Evolutionary conservation across 2,797 vertebrate species (phyloP).

Genomic region (Sphaeramia orbicularis): DNA sequence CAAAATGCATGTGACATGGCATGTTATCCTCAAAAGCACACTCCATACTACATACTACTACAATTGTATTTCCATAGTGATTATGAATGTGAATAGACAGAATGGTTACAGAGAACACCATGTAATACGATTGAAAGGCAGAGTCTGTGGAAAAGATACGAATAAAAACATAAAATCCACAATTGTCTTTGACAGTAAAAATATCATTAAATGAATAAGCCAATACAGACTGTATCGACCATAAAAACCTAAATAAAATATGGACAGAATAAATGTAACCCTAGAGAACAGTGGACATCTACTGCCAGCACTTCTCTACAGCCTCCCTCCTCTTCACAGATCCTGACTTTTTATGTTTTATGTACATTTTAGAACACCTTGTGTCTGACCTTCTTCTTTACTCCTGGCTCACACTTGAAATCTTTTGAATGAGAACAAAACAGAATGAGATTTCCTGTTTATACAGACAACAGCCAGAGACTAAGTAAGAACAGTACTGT

Average conservation of each 20-base stretch:
- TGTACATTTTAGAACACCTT: constrained; percentile 43
- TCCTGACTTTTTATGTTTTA: constrained; percentile 44
- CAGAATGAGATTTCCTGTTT: constrained; percentile 72
- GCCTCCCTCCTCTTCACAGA: constrained; percentile 23
- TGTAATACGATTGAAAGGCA: constrained; percentile 1
- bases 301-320: constrained; percentile 51
- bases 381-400: constrained; percentile 17
- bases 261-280: constrained; percentile 46
- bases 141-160: constrained; percentile 7
- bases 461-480: constrained; percentile 55
- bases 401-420: constrained; percentile 23
- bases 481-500: constrained; percentile 44
- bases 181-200: constrained; percentile 24
- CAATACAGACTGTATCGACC: constrained; percentile 26
- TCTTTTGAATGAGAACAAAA: constrained; percentile 52
- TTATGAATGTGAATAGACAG: constrained; percentile 25
- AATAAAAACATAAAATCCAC: constrained; percentile 13
- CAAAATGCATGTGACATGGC: constrained; percentile 34
- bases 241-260: constrained; percentile 51
- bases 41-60: neutral
- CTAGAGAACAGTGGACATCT: constrained; percentile 45
- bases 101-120: neutral
- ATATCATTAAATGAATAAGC: constrained; percentile 2
- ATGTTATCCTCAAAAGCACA: constrained; percentile 18
- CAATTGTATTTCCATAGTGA: constrained; percentile 30